Evolutionary conservation across 2,113 vertebrate species (phyloP).

Genomic region (Scatophagus argus): DNA sequence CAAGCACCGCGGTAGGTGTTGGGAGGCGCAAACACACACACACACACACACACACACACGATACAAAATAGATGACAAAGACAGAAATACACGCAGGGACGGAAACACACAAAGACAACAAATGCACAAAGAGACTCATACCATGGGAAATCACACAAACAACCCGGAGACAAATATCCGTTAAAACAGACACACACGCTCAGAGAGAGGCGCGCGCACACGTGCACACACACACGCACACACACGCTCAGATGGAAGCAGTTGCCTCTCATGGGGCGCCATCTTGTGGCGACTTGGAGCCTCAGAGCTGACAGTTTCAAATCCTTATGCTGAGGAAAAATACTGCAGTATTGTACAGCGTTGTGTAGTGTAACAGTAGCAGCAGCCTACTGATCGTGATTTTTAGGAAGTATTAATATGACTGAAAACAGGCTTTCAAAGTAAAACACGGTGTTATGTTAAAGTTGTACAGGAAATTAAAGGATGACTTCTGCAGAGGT

Average conservation of each 20-base stretch:
- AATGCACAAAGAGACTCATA: constrained; percentile 37
- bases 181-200: constrained; percentile 31
- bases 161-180: constrained; percentile 37
- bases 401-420: no score
- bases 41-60: constrained; percentile 41
- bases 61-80: constrained; percentile 54
- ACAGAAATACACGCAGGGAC: constrained; percentile 39
- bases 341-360: no score
- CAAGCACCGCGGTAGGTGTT: constrained; percentile 79
- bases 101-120: constrained; percentile 30
- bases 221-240: constrained; percentile 12
- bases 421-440: no score
- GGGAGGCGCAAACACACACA: constrained; percentile 63
- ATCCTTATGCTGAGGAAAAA: no score
- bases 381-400: no score
- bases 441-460: no score
- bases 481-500: no score
- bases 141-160: constrained; percentile 35
- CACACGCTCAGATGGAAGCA: neutral
- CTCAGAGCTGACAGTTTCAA: neutral
- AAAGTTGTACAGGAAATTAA: no score
- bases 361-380: no score
- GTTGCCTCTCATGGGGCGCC: constrained; percentile 65
- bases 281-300: constrained; percentile 51
- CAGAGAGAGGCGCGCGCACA: neutral